Evolutionary conservation across 1,140 invertebrate species (phyloP), one percentile per base, ranked within the genome.

Genomic region (Drosophila punjabiensis): DNA sequence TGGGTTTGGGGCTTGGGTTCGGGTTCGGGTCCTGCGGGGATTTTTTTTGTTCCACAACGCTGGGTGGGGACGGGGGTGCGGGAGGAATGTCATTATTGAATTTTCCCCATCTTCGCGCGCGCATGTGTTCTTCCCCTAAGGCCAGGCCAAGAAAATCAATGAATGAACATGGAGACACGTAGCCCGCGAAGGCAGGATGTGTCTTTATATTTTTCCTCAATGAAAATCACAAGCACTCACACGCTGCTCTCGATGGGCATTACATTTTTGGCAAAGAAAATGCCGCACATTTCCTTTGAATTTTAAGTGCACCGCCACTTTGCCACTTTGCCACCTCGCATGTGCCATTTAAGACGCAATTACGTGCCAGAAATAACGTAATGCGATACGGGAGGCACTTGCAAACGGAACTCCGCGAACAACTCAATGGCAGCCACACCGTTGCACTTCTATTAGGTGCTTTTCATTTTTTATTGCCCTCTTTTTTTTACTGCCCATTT

Each of bases 131-230:
- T 50, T 32, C 35, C 52, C 61, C 62, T 33, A 5, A 30, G 24
- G 43, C 71, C 71, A 56, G 53, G 73, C 53, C 61, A 79, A 73
- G 76, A 73, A 81, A 81, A 81, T 81, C 79, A 81, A 81, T 81
- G 79, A 81, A 81, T 81, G 79, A 81, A 76, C 76, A 79, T 37
- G 68, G 33, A 80, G 67, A 73, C 68, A 79, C 67, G 67, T 64
- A 79, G 60, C 52, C 39, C 35, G 41, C 62, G 32, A 59, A 69
- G 24, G 68, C 50, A 71, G 55, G 65, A 69, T 47, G 18, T 68
- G 63, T 71, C 50, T 70, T 63, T 43, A 70, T 63, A 76, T 53
- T 53, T 53, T 79, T 66, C 50, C 77, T 80, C 77, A 80, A 80
- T 80, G 77, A 80, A 80, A 47, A 53, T 41, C 43, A 58, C 69